phyloP scores from a whole-genome alignment of 1,140 invertebrate genomes.

The Oedothorax gibbosus region DNA sequence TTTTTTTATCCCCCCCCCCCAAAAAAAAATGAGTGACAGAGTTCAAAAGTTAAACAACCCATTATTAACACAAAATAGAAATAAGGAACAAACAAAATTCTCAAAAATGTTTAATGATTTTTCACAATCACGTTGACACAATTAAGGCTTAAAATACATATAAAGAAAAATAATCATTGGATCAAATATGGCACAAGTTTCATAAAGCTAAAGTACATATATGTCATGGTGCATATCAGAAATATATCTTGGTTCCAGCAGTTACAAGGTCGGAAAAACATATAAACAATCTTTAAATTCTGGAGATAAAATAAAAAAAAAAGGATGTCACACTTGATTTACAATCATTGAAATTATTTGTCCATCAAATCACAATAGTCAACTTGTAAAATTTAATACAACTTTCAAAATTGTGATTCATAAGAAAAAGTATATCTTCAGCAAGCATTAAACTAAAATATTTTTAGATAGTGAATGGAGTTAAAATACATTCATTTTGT shows the following conservation, averaged over 20 bases:
- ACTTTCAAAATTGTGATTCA: no score
- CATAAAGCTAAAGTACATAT: slow-evolving; percentile 32
- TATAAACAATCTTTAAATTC: neutral
- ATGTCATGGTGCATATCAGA: slow-evolving; percentile 24
- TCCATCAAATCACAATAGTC: neutral
- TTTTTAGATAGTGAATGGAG: no score
- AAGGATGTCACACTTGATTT: no score
- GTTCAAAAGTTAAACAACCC: no score
- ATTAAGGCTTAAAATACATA: slow-evolving; percentile 26
- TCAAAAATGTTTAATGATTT: slow-evolving; percentile 42
- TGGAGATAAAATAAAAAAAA: neutral
- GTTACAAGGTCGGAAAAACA: neutral
- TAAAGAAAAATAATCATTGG: slow-evolving; percentile 15
- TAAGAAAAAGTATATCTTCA: no score
- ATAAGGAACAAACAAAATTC: slow-evolving; percentile 4
- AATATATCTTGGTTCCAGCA: neutral
- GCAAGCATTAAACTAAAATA: no score
- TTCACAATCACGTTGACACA: slow-evolving; percentile 31
- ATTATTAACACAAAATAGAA: neutral
- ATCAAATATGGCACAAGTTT: slow-evolving; percentile 37
- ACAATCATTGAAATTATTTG: no score
- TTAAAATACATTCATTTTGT: no score
- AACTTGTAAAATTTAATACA: neutral
- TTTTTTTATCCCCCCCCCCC: no score
- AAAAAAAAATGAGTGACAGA: no score